These are phyloP conservation scores for Sphaeramia orbicularis DNA, from an alignment of 2,797 vertebrate genomes.

Conservation along the genomic window DNA sequence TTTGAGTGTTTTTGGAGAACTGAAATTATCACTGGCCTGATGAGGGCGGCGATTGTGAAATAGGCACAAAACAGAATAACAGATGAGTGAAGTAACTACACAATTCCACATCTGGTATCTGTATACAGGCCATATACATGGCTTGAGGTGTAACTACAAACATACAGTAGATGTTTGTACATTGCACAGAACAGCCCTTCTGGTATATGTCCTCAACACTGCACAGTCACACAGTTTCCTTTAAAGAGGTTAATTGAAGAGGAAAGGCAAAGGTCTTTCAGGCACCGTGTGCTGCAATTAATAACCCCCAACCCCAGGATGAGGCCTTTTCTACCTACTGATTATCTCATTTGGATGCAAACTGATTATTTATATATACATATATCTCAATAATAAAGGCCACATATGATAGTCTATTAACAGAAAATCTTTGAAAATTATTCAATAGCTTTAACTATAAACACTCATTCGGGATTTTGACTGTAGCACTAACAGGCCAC, in stretches of 20 bases:
- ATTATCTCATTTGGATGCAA: constrained; percentile 82
- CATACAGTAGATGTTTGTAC: constrained; percentile 45
- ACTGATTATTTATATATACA: constrained; percentile 73
- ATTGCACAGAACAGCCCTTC: constrained; percentile 49
- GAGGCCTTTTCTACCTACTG: constrained; percentile 60
- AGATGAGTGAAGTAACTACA: constrained; percentile 27
- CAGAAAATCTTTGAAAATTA: constrained; percentile 44
- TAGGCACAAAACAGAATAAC: constrained; percentile 37
- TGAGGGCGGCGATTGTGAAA: constrained; percentile 33
- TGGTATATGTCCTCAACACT: constrained; percentile 67
- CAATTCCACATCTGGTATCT: constrained; percentile 38
- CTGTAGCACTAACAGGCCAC: constrained; percentile 48
- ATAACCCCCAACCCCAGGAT: constrained; percentile 48
- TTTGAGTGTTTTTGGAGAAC: constrained; percentile 4
- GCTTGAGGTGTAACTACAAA: constrained; percentile 56
- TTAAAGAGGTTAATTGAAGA: constrained; percentile 58
- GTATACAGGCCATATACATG: constrained; percentile 54
- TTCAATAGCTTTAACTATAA: constrained; percentile 52
- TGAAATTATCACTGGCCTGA: constrained; percentile 42
- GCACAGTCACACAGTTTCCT: constrained; percentile 64
- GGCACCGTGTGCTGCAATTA: constrained; percentile 73
- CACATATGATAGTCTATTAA: constrained; percentile 68
- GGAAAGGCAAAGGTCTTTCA: constrained; percentile 74
- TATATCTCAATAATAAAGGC: constrained; percentile 79
- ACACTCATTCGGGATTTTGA: constrained; percentile 48